Percentiles rank a stretch among this genome's conserved stretches.
Evolutionary conservation across 2,888 invertebrate species (phyloP).

Genomic region (Ypsolopha sequella): DNA sequence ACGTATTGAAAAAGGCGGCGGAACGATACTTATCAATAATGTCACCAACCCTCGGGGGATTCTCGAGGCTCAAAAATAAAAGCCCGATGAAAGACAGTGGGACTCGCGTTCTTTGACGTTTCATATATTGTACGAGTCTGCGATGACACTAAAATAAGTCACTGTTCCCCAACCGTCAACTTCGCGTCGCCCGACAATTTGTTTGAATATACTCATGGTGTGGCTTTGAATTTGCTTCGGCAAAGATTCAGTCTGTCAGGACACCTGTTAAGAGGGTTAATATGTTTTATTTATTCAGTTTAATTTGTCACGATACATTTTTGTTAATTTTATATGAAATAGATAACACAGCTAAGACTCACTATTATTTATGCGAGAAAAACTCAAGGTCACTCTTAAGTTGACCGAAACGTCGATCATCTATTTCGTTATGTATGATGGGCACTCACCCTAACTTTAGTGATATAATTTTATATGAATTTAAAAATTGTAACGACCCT

Average conservation of each 20-base stretch:
- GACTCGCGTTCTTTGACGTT: constrained; percentile 13
- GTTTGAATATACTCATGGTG: constrained; percentile 9
- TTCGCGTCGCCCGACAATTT: constrained; percentile 17
- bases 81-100: constrained; percentile 15
- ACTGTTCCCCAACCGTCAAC: constrained; percentile 17
- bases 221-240: background rate
- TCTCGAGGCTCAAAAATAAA: constrained; percentile 18
- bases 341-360: too few relatives aligned
- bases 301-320: too few relatives aligned
- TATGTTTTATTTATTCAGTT: too few relatives aligned
- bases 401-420: too few relatives aligned
- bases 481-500: too few relatives aligned
- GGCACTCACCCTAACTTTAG: too few relatives aligned
- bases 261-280: too few relatives aligned
- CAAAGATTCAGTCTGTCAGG: background rate
- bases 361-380: too few relatives aligned
- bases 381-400: too few relatives aligned
- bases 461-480: too few relatives aligned
- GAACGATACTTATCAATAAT: constrained; percentile 16
- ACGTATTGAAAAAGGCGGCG: constrained; percentile 1
- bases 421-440: too few relatives aligned
- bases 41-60: constrained; percentile 9
- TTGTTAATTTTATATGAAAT: too few relatives aligned
- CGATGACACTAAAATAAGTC: constrained; percentile 19
- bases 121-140: constrained; percentile 18